Evolutionary conservation across 2,888 invertebrate genomes (phyloP), one percentile per base, ranked within the genome.

Genomic region (Tetanocera ferruginea): DNA sequence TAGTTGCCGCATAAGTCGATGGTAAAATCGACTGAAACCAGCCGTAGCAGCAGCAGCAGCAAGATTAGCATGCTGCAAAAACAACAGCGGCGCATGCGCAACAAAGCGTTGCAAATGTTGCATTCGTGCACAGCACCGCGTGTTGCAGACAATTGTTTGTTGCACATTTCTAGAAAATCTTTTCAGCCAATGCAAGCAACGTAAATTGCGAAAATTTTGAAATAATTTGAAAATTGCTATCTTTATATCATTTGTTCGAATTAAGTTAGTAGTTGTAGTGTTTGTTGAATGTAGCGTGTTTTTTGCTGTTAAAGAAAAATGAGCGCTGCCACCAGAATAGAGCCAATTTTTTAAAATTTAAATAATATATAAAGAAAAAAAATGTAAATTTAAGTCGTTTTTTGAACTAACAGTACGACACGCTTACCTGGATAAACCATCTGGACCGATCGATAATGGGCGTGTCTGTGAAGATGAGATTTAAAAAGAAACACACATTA

Each of bases 351-450:
- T 25, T 23, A 3, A 49, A 23, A 66, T n/a, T 31, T 34, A 69
- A 69, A 69, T 69, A 6, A 69, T 25, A 49, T 28, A 28, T 5
- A 64, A 52, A 19, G 55, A 49, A 17, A 31, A 17, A 52, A 43
- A 25, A 57, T 37, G 4, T 2, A 55, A 72, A 28, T 37, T 9
- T 14, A 31, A 55, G 37, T 3, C 9, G 11, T 25, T 14, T 23
- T 19, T 37, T 1, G 17, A 37, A 19, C 0, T 5, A 37, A 31
- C 9, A 52, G 9, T 14, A 8, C 55, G 19, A 6, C 25, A 51
- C 19, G 14, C 87, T 87, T 87, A 90, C 90, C 90, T 90, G 82
- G 89, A 88, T 83, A 90, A 85, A 85, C 89, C 89, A 84, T 90
- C 90, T 81, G 88, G 87, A 80, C 89, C 89, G 83, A 89, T 88